Evolutionary conservation across 2,113 vertebrate genomes (phyloP).

Genomic region (Anolis carolinensis): DNA sequence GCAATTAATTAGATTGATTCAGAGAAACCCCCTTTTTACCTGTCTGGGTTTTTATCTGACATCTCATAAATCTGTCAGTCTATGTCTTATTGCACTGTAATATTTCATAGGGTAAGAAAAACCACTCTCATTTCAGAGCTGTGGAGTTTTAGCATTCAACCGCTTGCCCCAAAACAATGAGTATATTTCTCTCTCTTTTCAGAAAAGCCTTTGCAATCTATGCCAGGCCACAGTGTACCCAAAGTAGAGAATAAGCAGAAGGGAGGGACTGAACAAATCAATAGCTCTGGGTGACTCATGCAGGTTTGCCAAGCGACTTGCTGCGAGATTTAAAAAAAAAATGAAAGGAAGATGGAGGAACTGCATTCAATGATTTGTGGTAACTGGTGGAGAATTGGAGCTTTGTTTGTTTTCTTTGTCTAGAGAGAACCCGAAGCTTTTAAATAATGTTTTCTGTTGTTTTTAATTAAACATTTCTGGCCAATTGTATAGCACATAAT

Average conservation of each 20-base stretch:
- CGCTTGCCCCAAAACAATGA: neutral
- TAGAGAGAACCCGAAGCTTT: neutral
- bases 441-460: neutral
- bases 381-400: neutral
- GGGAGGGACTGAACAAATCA: neutral
- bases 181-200: neutral
- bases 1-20: neutral
- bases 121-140: neutral
- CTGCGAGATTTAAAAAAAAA: neutral
- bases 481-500: neutral
- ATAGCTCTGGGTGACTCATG: neutral
- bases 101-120: neutral
- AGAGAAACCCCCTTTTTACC: neutral
- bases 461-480: constrained; percentile 17
- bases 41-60: neutral
- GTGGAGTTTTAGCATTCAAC: neutral
- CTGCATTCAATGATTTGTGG: constrained; percentile 16
- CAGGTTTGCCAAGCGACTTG: neutral
- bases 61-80: neutral
- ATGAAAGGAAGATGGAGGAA: neutral
- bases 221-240: neutral
- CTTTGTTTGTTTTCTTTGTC: constrained; percentile 1
- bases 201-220: neutral
- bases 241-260: neutral
- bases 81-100: neutral